Evolutionary conservation across 2,113 vertebrate genomes (phyloP).

Genomic region (Eupsittula cactorum): DNA sequence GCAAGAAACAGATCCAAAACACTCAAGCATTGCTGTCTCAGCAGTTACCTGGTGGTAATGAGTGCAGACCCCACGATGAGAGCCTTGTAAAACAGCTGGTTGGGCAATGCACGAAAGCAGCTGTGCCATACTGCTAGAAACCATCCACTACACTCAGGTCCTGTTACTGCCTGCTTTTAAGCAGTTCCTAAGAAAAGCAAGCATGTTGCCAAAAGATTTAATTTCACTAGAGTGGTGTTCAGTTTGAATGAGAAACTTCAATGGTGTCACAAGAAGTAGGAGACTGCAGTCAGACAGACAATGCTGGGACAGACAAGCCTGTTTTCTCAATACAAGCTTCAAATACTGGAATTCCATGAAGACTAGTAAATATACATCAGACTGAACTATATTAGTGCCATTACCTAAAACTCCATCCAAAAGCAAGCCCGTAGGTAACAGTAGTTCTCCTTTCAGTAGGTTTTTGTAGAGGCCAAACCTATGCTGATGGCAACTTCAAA

Average conservation of each 20-base stretch:
- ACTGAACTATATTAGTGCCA: neutral
- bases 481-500: neutral
- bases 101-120: neutral
- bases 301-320: neutral
- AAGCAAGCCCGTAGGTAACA: neutral
- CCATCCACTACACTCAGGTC: neutral
- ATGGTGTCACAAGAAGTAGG: neutral
- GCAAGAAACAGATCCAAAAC: slow-evolving; percentile 16
- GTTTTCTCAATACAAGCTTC: neutral
- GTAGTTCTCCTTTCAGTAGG: neutral
- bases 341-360: neutral
- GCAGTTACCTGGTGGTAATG: neutral
- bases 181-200: neutral
- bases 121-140: neutral
- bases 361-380: neutral
- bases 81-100: neutral
- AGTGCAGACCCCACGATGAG: neutral
- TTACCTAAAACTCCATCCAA: neutral
- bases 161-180: neutral
- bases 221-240: neutral
- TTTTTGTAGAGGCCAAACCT: neutral
- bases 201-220: neutral
- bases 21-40: neutral
- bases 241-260: neutral
- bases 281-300: neutral